phyloP scores from a whole-genome alignment of 2,113 vertebrate genomes.

The Semnornis frantzii region DNA sequence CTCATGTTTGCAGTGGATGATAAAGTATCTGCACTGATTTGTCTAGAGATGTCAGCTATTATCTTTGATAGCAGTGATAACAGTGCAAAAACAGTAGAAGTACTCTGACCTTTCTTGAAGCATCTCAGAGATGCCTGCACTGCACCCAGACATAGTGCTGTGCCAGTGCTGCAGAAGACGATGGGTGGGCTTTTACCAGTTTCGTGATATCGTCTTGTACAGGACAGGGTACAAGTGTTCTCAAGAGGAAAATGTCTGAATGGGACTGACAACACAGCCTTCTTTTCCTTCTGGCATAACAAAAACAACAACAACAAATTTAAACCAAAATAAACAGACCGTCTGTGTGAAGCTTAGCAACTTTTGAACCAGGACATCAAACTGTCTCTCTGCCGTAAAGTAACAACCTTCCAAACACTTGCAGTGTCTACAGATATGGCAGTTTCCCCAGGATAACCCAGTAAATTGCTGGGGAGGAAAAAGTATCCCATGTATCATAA shows the following conservation, averaged over 20 bases:
- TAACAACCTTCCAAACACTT: constrained; percentile 59
- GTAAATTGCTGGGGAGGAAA: constrained; percentile 14
- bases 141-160: fast-evolving
- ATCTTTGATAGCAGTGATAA: background rate
- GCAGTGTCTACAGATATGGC: constrained; percentile 54
- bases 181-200: background rate
- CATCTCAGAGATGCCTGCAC: background rate
- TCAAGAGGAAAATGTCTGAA: constrained; percentile 19
- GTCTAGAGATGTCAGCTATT: background rate
- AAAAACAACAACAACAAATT: background rate
- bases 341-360: constrained; percentile 64
- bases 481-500: constrained; percentile 47
- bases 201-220: background rate
- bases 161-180: fast-evolving
- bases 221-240: background rate
- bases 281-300: constrained; percentile 30
- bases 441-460: constrained; percentile 62
- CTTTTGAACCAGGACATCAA: constrained; percentile 67
- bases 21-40: background rate
- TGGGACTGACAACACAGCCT: background rate
- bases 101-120: background rate
- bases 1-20: background rate
- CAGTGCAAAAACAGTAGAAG: background rate
- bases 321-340: constrained; percentile 65
- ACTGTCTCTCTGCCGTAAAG: constrained; percentile 55